These are phyloP conservation scores for Pollachius pollachius DNA, from an alignment of 2,113 vertebrate genomes.

Conservation along the genomic window DNA sequence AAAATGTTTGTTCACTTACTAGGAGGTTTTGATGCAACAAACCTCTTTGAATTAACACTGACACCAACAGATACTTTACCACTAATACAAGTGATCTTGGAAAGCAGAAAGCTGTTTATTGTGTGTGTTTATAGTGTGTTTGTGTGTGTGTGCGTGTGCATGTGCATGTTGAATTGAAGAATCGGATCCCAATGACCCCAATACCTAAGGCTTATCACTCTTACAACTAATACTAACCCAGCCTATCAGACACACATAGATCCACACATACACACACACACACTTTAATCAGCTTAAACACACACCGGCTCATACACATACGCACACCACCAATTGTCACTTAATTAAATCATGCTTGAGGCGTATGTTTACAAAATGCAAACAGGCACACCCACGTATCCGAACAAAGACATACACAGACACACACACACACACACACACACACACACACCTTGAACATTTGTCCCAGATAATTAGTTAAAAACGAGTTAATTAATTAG, in stretches of 20 bases:
- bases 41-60: too few relatives aligned
- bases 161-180: slow-evolving; percentile 1
- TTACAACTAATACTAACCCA: too few relatives aligned
- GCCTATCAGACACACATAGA: slow-evolving; percentile 17
- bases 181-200: too few relatives aligned
- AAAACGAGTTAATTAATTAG: too few relatives aligned
- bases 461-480: too few relatives aligned
- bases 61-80: too few relatives aligned
- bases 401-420: slow-evolving; percentile 13
- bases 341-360: not conserved
- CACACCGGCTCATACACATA: slow-evolving; percentile 18
- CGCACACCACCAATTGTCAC: not conserved
- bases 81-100: too few relatives aligned
- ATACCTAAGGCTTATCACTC: too few relatives aligned
- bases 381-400: slow-evolving; percentile 16
- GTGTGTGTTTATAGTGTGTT: not conserved
- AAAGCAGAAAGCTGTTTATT: not conserved
- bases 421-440: not conserved
- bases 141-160: slow-evolving; percentile 4
- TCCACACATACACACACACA: slow-evolving; percentile 29
- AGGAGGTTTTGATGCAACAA: too few relatives aligned
- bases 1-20: too few relatives aligned
- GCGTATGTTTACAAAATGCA: slow-evolving; percentile 18
- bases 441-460: not conserved
- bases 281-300: slow-evolving; percentile 13